Percentiles rank a stretch among this genome's conserved stretches.
Conservation (phyloP, 2,113 vertebrate species). For the Lepus americanus region DNA sequence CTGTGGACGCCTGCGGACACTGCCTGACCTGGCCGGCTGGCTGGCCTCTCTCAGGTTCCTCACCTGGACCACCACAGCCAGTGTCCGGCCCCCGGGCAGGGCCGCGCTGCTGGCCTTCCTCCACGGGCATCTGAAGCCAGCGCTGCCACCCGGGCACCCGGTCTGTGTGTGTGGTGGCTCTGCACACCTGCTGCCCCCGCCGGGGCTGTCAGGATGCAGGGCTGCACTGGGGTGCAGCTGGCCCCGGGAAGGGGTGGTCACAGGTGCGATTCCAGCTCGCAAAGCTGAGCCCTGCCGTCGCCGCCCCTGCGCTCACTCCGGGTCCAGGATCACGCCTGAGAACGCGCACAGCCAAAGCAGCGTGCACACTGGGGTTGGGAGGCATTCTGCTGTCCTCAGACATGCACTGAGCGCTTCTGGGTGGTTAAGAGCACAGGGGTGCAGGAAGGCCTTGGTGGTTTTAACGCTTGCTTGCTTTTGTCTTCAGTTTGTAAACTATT, state of each 20-base stretch:
- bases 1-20: background rate
- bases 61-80: background rate
- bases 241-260: background rate
- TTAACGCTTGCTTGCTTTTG: too few relatives aligned
- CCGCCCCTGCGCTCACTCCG: background rate
- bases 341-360: background rate
- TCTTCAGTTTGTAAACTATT: too few relatives aligned
- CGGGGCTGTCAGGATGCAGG: too few relatives aligned
- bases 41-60: background rate
- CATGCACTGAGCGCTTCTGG: background rate
- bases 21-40: background rate
- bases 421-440: background rate
- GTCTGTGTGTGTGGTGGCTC: background rate
- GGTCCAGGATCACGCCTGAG: background rate
- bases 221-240: background rate
- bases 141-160: constrained; percentile 35
- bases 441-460: background rate
- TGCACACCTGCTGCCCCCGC: too few relatives aligned
- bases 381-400: constrained; percentile 22
- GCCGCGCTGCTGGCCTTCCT: background rate
- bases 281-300: background rate
- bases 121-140: background rate
- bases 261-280: background rate
- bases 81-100: background rate
- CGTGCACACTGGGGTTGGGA: background rate